These are phyloP conservation scores for Pelecanus crispus DNA, from an alignment of 2,113 vertebrate genomes.

Conservation along the genomic window DNA sequence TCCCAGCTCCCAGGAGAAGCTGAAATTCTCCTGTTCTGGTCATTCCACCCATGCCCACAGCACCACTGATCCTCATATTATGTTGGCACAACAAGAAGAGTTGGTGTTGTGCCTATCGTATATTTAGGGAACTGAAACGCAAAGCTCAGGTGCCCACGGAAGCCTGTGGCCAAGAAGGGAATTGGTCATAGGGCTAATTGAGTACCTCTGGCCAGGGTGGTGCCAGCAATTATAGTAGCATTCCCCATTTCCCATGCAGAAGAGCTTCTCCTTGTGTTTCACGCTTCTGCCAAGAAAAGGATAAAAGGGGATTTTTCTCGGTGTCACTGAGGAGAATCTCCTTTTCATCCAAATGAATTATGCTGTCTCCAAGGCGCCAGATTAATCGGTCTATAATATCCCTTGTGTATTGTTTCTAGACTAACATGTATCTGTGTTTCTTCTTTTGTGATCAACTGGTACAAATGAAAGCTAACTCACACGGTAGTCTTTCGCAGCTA, in stretches of 20 bases:
- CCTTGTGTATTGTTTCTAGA: constrained; percentile 4
- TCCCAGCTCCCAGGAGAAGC: background rate
- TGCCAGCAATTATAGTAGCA: background rate
- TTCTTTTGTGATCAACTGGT: background rate
- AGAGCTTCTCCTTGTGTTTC: background rate
- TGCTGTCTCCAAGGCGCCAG: constrained; percentile 28
- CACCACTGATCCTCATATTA: background rate
- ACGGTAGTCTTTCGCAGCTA: background rate
- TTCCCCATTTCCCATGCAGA: background rate
- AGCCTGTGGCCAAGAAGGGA: background rate
- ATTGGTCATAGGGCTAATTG: background rate
- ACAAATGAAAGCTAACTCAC: background rate
- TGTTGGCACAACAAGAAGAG: background rate
- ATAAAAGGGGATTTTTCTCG: constrained; percentile 24
- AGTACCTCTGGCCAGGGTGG: background rate
- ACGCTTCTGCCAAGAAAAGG: background rate
- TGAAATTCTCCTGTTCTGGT: background rate
- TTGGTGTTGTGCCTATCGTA: background rate
- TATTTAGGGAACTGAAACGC: background rate
- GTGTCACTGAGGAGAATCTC: constrained; percentile 2
- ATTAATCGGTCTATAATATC: constrained; percentile 47
- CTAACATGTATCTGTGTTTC: background rate
- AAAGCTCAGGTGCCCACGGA: background rate
- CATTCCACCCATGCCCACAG: background rate
- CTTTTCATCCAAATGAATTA: constrained; percentile 46